phyloP scores from a whole-genome alignment of 2,113 vertebrate genomes.

The Panthera tigris region DNA sequence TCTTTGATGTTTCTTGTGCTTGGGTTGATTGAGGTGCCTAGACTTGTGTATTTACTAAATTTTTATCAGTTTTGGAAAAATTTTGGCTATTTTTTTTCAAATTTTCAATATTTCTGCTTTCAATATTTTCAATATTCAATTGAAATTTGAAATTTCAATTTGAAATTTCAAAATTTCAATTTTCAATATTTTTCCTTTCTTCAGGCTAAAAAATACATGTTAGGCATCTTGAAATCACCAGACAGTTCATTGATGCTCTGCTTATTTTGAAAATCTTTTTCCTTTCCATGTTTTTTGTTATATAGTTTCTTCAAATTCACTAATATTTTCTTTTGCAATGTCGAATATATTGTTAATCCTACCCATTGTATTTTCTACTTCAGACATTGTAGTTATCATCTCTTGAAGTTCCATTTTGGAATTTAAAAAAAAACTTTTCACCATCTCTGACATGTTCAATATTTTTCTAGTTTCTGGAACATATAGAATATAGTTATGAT shows the following conservation, averaged over 20 bases:
- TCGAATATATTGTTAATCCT: background rate
- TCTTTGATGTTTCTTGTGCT: background rate
- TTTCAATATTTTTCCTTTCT: background rate
- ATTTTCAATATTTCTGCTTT: background rate
- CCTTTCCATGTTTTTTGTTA: background rate
- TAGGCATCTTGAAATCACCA: background rate
- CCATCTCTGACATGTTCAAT: background rate
- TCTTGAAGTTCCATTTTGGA: background rate
- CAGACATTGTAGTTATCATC: background rate
- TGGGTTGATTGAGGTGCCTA: background rate
- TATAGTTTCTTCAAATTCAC: background rate
- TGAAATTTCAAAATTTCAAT: too few species aligned
- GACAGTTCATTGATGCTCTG: background rate
- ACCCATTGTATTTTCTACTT: background rate
- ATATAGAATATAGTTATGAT: background rate
- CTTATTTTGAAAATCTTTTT: background rate
- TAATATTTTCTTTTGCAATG: background rate
- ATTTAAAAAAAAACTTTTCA: background rate
- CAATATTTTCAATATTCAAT: too few species aligned
- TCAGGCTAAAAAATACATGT: background rate
- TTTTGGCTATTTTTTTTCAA: background rate
- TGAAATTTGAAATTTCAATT: too few species aligned
- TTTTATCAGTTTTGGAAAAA: background rate
- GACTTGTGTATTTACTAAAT: background rate
- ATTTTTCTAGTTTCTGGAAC: background rate